Percentiles rank a stretch among this genome's conserved stretches.
Evolutionary conservation across 2,113 vertebrate species (phyloP).

Genomic region (Canis aureus): DNA sequence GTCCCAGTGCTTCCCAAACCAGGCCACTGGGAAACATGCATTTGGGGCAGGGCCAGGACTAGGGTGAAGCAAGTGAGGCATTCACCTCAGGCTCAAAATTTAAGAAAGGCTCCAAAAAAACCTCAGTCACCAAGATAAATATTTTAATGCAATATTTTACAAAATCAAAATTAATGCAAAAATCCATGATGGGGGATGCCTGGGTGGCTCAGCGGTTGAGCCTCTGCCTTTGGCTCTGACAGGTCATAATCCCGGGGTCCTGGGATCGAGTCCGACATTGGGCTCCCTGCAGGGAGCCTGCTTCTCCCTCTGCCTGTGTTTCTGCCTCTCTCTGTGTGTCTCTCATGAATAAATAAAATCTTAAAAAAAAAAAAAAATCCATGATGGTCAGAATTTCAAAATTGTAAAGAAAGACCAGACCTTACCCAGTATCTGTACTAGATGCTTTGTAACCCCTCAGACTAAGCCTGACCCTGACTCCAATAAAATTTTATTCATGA

Average conservation of each 20-base stretch:
- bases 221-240: too few relatives aligned
- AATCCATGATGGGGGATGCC: neutral
- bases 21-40: neutral
- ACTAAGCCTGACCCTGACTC: neutral
- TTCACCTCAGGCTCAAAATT: neutral
- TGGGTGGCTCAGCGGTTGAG: too few relatives aligned
- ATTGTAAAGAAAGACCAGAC: neutral
- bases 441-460: rapidly evolving
- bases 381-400: neutral
- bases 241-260: too few relatives aligned
- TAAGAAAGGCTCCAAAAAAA: neutral
- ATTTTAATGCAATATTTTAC: neutral
- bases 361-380: neutral
- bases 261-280: too few relatives aligned
- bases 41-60: neutral
- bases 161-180: neutral
- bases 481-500: neutral
- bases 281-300: too few relatives aligned
- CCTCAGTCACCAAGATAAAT: neutral
- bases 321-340: too few relatives aligned
- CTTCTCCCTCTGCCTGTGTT: too few relatives aligned
- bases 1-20: neutral
- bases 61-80: neutral
- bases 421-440: rapidly evolving
- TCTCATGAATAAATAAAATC: too few relatives aligned